These are phyloP conservation scores for Platysternon megacephalum DNA, from an alignment of 2,113 vertebrate genomes.

Conservation along the genomic window DNA sequence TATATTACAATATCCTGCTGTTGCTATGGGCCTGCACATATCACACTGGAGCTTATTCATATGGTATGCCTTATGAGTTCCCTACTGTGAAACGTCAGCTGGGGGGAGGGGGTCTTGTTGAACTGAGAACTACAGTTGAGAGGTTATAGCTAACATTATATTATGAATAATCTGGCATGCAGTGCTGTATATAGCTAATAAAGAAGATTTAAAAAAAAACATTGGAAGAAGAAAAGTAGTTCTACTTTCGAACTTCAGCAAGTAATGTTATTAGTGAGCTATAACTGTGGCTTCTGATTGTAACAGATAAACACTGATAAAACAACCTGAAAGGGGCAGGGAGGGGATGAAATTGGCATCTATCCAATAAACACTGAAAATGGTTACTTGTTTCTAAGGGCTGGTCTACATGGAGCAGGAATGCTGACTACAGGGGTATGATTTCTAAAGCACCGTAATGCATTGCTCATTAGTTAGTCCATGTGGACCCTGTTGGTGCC, in stretches of 20 bases:
- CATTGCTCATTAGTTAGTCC: background rate
- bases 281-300: background rate
- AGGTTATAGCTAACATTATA: background rate
- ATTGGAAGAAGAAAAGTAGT: background rate
- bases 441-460: background rate
- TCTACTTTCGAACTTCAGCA: background rate
- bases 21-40: background rate
- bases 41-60: background rate
- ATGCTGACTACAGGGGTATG: background rate
- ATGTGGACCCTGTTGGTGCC: background rate
- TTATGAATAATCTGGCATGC: background rate
- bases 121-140: background rate
- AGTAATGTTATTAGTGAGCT: background rate
- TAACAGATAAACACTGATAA: background rate
- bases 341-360: background rate
- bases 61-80: rapidly evolving
- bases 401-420: background rate
- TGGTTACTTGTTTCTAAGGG: background rate
- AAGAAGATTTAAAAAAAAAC: background rate
- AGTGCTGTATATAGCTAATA: background rate
- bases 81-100: background rate
- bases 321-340: background rate
- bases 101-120: background rate
- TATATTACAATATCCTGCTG: constrained; percentile 15
- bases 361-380: background rate